These are phyloP conservation scores for Lepidurus couesii DNA, from an alignment of 1,140 invertebrate genomes.

Conservation along the genomic window DNA sequence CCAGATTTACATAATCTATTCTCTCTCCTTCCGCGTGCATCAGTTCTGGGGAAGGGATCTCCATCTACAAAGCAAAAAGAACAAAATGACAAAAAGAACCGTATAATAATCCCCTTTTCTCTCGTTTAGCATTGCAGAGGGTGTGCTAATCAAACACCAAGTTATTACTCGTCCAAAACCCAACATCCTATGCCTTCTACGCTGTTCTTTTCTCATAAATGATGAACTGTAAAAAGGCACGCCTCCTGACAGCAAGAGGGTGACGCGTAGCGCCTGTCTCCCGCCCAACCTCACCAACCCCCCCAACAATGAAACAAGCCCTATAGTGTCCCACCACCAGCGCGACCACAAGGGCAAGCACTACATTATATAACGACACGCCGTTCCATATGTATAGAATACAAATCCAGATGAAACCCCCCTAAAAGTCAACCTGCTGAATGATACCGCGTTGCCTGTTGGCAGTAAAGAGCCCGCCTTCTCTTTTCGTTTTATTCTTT, in stretches of 20 bases:
- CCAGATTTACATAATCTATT: slow-evolving; percentile 13
- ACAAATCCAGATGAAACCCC: neutral
- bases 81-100: neutral
- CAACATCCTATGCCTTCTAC: too few species aligned
- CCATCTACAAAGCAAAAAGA: neutral
- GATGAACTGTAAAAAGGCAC: neutral
- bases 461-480: neutral
- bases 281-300: neutral
- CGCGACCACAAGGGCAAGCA: too few species aligned
- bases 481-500: neutral
- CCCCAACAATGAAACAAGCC: neutral
- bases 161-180: neutral
- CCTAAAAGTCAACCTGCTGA: neutral
- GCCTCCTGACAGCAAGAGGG: neutral
- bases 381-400: too few species aligned
- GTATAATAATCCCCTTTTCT: neutral
- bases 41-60: neutral
- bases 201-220: neutral
- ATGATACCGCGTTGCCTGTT: neutral
- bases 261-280: too few species aligned
- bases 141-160: neutral
- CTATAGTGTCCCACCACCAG: too few species aligned
- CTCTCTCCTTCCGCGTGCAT: neutral
- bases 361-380: too few species aligned
- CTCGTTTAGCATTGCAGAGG: neutral